Evolutionary conservation across 1,140 invertebrate genomes (phyloP), one percentile per base, ranked within the genome.

Genomic region (Eumeta japonica): DNA sequence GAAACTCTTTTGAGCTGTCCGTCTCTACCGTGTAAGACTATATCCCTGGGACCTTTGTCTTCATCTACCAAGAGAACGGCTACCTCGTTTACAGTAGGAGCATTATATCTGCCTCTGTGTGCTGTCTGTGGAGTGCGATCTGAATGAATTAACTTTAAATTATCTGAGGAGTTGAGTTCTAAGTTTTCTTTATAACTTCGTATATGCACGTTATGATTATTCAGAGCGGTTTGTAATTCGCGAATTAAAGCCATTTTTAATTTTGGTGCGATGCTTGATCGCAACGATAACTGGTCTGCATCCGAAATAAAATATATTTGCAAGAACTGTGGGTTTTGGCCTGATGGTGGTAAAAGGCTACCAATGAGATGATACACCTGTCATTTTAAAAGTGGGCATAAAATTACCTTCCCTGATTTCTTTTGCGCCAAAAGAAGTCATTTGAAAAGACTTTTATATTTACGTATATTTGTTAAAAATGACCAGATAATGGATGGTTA

Each of bases 61-160:
- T 57, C 42, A 17, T 64, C 61, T 11, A 57, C n/a, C n/a, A n/a
- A n/a, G n/a, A n/a, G n/a, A n/a, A n/a, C n/a, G n/a, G n/a, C n/a
- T n/a, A n/a, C n/a, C 46, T 68, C 61, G 40, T 62, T 52, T 32
- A 51, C 35, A 19, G 45, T 30, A 28, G 64, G 66, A 29, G 50
- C 48, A 43, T 71, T 74, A 34, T 52, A 62, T 41, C 49, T 46
- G 15, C 59, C 44, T 19, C 17, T 10, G 44, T 74, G 65, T 51
- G 46, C 46, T 35, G 47, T 52, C 37, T 43, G 43, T 14, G 61
- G 67, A 34, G 43, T 43, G 43, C 52, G 51, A 28, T 70, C 60
- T 10, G 54, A 49, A 19, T 51, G 13, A 51, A 68, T 43, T 35
- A 62, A 34, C 28, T 58, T 53, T 41, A 57, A 44, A 43, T 46